Evolutionary conservation across 2,113 vertebrate species (phyloP).

Genomic region (Poeciliopsis retropinna): DNA sequence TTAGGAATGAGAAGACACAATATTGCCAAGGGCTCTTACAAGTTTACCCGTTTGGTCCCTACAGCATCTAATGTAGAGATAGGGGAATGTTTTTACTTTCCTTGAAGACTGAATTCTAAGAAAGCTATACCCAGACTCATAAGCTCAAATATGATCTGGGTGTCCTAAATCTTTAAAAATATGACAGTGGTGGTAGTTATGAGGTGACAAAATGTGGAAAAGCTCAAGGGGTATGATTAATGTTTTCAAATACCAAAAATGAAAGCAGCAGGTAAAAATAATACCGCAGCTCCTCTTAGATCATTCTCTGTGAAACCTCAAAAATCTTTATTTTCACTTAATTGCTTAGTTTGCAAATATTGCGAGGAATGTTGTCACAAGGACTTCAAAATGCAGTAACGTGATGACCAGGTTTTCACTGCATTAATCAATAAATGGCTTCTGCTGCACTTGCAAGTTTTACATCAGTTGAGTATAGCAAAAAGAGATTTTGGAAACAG

Average conservation of each 20-base stretch:
- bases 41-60: constrained; percentile 5
- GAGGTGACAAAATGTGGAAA: too few species aligned
- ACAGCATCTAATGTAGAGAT: constrained; percentile 12
- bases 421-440: not conserved
- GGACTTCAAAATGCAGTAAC: not conserved
- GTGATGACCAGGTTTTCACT: not conserved
- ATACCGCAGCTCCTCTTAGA: not conserved
- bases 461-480: too few species aligned
- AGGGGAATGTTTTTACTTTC: constrained; percentile 12
- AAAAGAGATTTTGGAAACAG: too few species aligned
- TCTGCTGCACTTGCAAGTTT: too few species aligned
- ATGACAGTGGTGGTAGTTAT: too few species aligned
- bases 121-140: constrained; percentile 2
- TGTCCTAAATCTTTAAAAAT: not conserved
- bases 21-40: constrained; percentile 19
- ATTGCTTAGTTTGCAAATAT: not conserved
- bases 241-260: too few species aligned
- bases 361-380: not conserved
- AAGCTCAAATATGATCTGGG: not conserved
- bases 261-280: not conserved
- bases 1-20: constrained; percentile 20
- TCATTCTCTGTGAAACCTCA: not conserved
- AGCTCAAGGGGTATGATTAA: too few species aligned
- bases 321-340: not conserved
- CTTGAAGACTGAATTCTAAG: constrained; percentile 17